These are phyloP conservation scores for Cynocephalus volans DNA, from an alignment of 2,113 vertebrate genomes.

Conservation along the genomic window DNA sequence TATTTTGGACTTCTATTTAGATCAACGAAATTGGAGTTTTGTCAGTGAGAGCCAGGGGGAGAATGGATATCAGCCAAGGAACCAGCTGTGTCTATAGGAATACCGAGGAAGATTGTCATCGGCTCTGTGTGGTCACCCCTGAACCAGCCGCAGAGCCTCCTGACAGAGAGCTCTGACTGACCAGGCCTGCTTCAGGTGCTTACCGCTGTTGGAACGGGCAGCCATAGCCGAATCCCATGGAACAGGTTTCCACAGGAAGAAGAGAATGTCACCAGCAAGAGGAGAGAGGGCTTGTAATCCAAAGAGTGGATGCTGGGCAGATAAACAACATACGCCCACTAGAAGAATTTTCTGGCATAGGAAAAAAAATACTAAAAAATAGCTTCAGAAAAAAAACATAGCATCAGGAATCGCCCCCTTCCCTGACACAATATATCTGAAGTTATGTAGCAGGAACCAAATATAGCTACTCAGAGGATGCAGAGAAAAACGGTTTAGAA, in stretches of 20 bases:
- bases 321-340: conserved; percentile 42
- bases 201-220: not conserved
- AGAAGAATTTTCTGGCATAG: conserved; percentile 48
- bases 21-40: not conserved
- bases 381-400: conserved; percentile 62
- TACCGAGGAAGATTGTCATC: not conserved
- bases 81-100: not conserved
- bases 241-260: not conserved
- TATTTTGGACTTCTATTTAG: not conserved
- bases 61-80: not conserved
- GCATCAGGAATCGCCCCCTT: conserved; percentile 67
- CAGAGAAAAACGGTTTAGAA: conserved; percentile 32
- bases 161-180: not conserved
- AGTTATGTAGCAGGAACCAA: conserved; percentile 59
- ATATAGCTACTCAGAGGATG: conserved; percentile 57
- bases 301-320: not conserved
- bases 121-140: not conserved
- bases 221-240: not conserved
- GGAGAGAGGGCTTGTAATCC: not conserved
- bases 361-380: not conserved
- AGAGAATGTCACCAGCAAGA: not conserved
- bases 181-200: not conserved
- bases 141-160: not conserved
- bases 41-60: not conserved
- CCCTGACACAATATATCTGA: conserved; percentile 35